Evolutionary conservation across 2,888 invertebrate species (phyloP).

Genomic region (Liopterus haemorrhoidalis): DNA sequence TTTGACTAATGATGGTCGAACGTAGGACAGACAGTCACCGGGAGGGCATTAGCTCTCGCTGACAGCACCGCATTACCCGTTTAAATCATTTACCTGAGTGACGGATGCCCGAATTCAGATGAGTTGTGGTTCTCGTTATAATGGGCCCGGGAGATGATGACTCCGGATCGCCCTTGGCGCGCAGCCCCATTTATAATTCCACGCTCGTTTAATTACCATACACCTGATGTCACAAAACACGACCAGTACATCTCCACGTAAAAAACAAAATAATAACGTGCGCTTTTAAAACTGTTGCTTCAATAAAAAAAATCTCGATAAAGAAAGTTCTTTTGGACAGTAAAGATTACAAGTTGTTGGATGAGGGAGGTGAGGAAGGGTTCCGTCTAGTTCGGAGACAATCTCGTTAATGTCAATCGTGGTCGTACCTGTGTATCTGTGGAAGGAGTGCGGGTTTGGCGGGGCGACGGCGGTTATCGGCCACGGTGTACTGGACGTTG

Average conservation of each 20-base stretch:
- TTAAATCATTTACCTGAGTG: conserved; percentile 5
- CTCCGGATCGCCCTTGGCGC: too few relatives aligned
- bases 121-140: conserved; percentile 12
- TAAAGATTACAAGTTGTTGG: conserved; percentile 25
- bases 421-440: conserved; percentile 9
- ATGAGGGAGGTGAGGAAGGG: background rate
- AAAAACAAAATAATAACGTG: conserved; percentile 6
- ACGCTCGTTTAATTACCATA: too few relatives aligned
- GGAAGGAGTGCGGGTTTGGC: background rate
- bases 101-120: conserved; percentile 13
- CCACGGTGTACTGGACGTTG: background rate
- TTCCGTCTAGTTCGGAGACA: background rate
- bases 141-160: background rate
- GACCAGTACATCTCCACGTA: conserved; percentile 12
- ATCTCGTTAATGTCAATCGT: conserved; percentile 10
- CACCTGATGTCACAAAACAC: too few relatives aligned
- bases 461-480: conserved; percentile 1
- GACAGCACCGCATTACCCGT: conserved; percentile 2
- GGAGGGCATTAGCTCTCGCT: conserved; percentile 16
- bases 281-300: conserved; percentile 22
- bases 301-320: conserved; percentile 25
- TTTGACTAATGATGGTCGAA: conserved; percentile 7
- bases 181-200: too few relatives aligned
- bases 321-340: conserved; percentile 20
- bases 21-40: conserved; percentile 11